A percentile compares a stretch with the other conserved stretches of the same genome.
These are phyloP conservation scores for Calephelis virginiensis DNA, from an alignment of 1,140 invertebrate species.

Conservation along the genomic window DNA sequence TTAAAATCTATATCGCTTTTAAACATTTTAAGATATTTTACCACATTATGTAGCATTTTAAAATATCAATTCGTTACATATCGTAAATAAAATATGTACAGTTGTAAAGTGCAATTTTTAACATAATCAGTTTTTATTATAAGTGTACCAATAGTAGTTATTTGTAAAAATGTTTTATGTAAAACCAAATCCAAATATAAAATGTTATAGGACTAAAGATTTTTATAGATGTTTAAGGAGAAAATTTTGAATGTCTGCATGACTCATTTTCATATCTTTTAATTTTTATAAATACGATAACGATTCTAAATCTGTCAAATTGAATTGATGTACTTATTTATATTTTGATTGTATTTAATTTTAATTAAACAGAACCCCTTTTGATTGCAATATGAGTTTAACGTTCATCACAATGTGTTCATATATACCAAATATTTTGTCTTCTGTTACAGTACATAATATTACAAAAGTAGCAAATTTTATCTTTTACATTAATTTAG, in stretches of 20 bases:
- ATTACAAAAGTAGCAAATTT: constrained; percentile 6
- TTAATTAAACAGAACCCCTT: background rate
- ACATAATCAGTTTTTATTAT: constrained; percentile 33
- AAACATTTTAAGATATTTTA: constrained; percentile 21
- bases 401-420: constrained; percentile 66
- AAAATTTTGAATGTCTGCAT: background rate
- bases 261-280: background rate
- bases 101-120: constrained; percentile 32
- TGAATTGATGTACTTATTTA: no score
- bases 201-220: background rate
- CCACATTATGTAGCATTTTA: constrained; percentile 10
- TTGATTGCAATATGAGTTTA: constrained; percentile 10
- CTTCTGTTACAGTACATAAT: constrained; percentile 20
- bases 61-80: constrained; percentile 26
- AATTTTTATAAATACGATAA: background rate
- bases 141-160: constrained; percentile 20
- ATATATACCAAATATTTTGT: constrained; percentile 64
- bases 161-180: constrained; percentile 18
- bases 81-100: constrained; percentile 27
- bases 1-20: constrained; percentile 12
- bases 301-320: no score
- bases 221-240: background rate
- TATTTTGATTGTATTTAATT: no score
- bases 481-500: constrained; percentile 1
- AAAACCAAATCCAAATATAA: background rate